Evolutionary conservation across 2,888 invertebrate genomes (phyloP).

Genomic region (Macaria notata): DNA sequence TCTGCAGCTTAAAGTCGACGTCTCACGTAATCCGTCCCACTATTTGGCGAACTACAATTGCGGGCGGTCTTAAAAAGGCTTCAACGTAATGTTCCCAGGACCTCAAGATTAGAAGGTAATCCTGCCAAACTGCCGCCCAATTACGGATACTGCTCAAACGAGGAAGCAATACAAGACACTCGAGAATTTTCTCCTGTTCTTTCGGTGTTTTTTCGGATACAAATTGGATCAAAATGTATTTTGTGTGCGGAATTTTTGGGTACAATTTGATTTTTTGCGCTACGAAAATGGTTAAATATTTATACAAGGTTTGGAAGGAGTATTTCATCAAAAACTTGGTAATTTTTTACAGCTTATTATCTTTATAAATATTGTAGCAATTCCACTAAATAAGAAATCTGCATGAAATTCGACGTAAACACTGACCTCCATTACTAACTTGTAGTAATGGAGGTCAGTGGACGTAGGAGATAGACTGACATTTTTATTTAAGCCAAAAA

Average conservation of each 20-base stretch:
- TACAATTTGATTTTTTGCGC: too few species aligned
- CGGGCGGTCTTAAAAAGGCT: slow-evolving; percentile 22
- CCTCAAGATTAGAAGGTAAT: slow-evolving; percentile 32
- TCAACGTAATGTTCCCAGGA: slow-evolving; percentile 17
- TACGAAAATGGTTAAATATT: too few species aligned
- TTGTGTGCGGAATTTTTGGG: neutral
- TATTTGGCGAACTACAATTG: slow-evolving; percentile 19
- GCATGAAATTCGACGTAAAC: too few species aligned
- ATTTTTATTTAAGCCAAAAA: too few species aligned
- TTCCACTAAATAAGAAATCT: too few species aligned
- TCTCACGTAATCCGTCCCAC: slow-evolving; percentile 15
- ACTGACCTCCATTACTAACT: too few species aligned
- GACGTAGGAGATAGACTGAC: too few species aligned
- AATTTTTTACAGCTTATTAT: too few species aligned
- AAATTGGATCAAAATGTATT: neutral
- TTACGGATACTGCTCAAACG: slow-evolving; percentile 20
- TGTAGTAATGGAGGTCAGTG: too few species aligned
- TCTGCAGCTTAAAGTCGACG: slow-evolving; percentile 9
- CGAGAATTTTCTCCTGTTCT: slow-evolving; percentile 2
- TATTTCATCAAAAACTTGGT: too few species aligned
- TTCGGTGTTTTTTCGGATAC: slow-evolving; percentile 4
- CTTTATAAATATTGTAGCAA: too few species aligned
- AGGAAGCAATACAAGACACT: slow-evolving; percentile 20
- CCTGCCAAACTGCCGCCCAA: slow-evolving; percentile 37
- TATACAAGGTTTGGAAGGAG: too few species aligned